phyloP scores from a whole-genome alignment of 1,140 invertebrate genomes.

The Zaprionus taronus region DNA sequence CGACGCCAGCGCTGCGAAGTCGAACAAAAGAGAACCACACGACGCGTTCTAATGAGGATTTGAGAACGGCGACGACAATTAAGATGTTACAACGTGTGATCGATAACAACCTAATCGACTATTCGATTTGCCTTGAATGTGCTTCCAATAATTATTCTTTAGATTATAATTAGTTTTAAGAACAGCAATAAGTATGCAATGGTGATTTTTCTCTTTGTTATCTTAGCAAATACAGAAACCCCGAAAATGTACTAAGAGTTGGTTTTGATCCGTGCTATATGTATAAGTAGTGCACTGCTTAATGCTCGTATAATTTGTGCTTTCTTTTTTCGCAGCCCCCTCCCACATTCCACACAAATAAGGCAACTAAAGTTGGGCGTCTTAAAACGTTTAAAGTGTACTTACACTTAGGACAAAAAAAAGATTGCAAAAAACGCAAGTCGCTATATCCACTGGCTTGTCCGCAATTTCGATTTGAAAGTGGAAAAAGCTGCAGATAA shows the following conservation, averaged over 20 bases:
- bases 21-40: conserved; percentile 20
- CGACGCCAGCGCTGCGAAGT: conserved; percentile 30
- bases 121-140: conserved; percentile 26
- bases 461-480: too few relatives aligned
- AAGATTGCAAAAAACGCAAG: too few relatives aligned
- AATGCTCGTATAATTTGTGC: too few relatives aligned
- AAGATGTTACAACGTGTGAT: conserved; percentile 12
- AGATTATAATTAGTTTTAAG: conserved; percentile 34
- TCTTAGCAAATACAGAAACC: conserved; percentile 38
- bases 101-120: conserved; percentile 24
- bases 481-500: too few relatives aligned
- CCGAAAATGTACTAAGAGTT: background rate
- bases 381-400: too few relatives aligned
- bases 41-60: conserved; percentile 52
- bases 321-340: too few relatives aligned
- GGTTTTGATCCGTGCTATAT: too few relatives aligned
- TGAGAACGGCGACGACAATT: background rate
- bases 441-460: too few relatives aligned
- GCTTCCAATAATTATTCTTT: conserved; percentile 67
- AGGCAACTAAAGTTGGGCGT: too few relatives aligned
- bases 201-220: conserved; percentile 14
- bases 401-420: too few relatives aligned
- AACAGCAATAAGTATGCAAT: conserved; percentile 58
- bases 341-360: rapidly evolving
- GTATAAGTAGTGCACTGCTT: too few relatives aligned